phyloP scores from a whole-genome alignment of 2,113 vertebrate genomes.

The Calidris pygmaea region DNA sequence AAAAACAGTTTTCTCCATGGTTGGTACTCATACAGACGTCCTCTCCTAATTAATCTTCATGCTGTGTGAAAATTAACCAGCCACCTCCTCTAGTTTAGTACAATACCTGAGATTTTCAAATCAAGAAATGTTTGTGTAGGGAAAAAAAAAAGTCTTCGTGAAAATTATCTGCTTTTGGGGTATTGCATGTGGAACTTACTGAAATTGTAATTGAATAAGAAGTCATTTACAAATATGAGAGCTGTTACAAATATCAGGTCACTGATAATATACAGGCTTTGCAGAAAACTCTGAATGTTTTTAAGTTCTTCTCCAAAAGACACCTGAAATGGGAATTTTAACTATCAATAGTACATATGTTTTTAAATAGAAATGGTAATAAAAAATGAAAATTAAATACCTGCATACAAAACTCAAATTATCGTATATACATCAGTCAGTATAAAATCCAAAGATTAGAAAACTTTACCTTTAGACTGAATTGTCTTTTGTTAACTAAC shows the following conservation, averaged over 20 bases:
- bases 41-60: neutral
- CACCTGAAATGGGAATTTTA: neutral
- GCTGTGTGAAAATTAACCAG: neutral
- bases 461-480: neutral
- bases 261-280: neutral
- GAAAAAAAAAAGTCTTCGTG: neutral
- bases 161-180: neutral
- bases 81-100: neutral
- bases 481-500: neutral
- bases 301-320: neutral
- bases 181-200: neutral
- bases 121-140: neutral
- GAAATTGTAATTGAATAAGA: neutral
- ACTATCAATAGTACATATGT: neutral
- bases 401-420: neutral
- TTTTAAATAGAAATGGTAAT: neutral
- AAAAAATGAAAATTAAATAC: neutral
- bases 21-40: neutral
- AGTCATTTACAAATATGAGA: neutral
- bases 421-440: neutral
- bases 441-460: neutral
- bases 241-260: neutral
- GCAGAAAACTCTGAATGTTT: neutral
- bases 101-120: neutral
- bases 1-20: neutral